Percentiles rank a stretch among this genome's conserved stretches.
phyloP scores from a whole-genome alignment of 2,797 vertebrate species.

The Enteromius viviparus region DNA sequence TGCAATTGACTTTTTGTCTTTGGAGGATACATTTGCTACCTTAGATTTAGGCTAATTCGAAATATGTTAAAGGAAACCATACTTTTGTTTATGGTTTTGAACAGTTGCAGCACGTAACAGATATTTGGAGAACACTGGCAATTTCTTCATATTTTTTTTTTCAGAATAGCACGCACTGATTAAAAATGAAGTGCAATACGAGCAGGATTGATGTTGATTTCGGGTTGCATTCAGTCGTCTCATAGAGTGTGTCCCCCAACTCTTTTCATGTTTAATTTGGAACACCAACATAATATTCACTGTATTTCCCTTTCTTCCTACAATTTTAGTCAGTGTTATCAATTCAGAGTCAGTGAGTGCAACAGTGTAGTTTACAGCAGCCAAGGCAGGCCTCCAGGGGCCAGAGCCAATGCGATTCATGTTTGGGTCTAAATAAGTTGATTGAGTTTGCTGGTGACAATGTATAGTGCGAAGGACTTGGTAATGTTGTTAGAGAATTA shows the following conservation, averaged over 20 bases:
- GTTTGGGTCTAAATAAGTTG: constrained; percentile 53
- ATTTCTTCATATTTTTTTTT: neutral
- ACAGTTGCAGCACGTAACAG: neutral
- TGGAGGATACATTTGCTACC: neutral
- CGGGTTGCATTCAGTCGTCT: neutral
- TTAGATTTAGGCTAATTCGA: neutral
- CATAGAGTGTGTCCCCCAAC: neutral
- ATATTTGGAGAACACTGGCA: neutral
- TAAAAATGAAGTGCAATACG: neutral
- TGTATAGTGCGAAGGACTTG: constrained; percentile 82
- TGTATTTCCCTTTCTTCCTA: neutral
- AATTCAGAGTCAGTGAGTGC: neutral
- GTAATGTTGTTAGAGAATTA: constrained; percentile 99
- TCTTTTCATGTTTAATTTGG: constrained; percentile 9
- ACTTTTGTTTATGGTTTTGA: neutral
- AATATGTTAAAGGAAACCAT: neutral
- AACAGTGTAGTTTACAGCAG: constrained; percentile 1
- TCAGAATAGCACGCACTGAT: neutral
- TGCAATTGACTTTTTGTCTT: neutral
- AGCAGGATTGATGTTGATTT: neutral
- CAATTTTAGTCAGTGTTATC: neutral
- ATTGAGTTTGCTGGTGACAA: constrained; percentile 49
- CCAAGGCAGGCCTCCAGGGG: constrained; percentile 63
- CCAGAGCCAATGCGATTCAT: constrained; percentile 38
- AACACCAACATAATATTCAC: neutral